These are phyloP conservation scores for Papilio machaon DNA, from an alignment of 1,140 invertebrate genomes.

Conservation along the genomic window DNA sequence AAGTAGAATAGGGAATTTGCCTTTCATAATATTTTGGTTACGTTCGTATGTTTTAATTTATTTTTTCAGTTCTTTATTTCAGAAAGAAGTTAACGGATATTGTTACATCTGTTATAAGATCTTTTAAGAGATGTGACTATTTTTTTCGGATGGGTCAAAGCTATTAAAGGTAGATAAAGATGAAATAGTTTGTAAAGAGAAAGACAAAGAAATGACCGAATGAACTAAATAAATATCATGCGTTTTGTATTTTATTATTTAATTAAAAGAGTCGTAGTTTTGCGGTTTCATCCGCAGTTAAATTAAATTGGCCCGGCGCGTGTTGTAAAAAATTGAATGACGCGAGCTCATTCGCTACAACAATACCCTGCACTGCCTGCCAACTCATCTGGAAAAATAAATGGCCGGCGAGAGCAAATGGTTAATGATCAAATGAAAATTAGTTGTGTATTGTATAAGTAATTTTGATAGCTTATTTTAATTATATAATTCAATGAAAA, in stretches of 20 bases:
- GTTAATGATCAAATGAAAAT: neutral
- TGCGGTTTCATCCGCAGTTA: neutral
- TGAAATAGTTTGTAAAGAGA: neutral
- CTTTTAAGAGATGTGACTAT: too few species aligned
- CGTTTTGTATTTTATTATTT: neutral
- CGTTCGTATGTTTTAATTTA: neutral
- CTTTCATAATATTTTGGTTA: neutral
- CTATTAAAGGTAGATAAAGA: neutral
- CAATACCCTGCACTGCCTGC: neutral
- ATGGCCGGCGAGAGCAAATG: neutral
- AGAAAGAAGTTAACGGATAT: too few species aligned
- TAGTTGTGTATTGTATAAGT: neutral
- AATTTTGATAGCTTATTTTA: neutral
- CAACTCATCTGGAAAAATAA: constrained; percentile 1
- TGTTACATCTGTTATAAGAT: too few species aligned
- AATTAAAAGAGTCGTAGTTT: neutral
- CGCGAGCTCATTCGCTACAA: constrained; percentile 12
- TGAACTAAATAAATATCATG: neutral
- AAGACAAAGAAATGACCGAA: neutral
- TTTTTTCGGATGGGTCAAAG: too few species aligned
- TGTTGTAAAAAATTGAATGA: constrained; percentile 23
- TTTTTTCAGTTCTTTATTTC: neutral
- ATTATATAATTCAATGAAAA: neutral
- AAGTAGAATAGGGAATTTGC: neutral
- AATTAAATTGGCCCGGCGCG: neutral